Base-by-base conservation (phyloP, 2,888 invertebrate genomes). In the Scrobipalpa costella region DNA sequence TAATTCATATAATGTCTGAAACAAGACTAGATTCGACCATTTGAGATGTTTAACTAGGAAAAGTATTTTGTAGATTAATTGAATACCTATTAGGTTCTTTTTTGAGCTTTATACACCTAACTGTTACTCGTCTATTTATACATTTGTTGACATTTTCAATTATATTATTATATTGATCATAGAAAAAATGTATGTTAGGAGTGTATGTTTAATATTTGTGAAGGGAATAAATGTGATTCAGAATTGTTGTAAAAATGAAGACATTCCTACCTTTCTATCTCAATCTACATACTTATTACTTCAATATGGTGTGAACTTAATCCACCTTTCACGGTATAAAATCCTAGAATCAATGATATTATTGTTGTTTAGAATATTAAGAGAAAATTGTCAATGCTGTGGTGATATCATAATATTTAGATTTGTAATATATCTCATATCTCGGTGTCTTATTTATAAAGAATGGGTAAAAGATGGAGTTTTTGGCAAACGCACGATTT, bases 331-430 rank as follows among this genome's bases (percentile, higher is more conserved):
- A 55, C 34, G 27, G 19, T 50, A 50, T 34, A 34, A 36, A 38
- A n/a, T 34, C 47, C 34, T 50, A 61, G 61, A 61, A 36, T 27
- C 27, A 15, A 27, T 19, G 13, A 40, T 59, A 27, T 49, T 62
- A 62, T 55, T 55, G 36, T 62, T 47, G 47, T 61, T 62, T 64
- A 62, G 47, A 65, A 63, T 21, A 63, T 64, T 65, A 65, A 63
- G 67, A 61, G 50, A 52, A 67, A 55, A 73, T 76, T 73, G 77
- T 82, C 79, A 85, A 84, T 83, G 81, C 82, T 81, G 83, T 83
- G 84, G 84, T 85, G 84, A 82, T 84, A 84, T 77, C 76, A 82
- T 79, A 79, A 81, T 71, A 75, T 74, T 73, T 84, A 81, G 78
- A 77, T 67, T 73, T 81, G 77, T 78, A 77, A 71, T 66, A 73